A percentile compares a stretch with the other conserved stretches of the same genome.
Conservation (phyloP, 2,888 invertebrate genomes). For the Pachydiplax longipennis region DNA sequence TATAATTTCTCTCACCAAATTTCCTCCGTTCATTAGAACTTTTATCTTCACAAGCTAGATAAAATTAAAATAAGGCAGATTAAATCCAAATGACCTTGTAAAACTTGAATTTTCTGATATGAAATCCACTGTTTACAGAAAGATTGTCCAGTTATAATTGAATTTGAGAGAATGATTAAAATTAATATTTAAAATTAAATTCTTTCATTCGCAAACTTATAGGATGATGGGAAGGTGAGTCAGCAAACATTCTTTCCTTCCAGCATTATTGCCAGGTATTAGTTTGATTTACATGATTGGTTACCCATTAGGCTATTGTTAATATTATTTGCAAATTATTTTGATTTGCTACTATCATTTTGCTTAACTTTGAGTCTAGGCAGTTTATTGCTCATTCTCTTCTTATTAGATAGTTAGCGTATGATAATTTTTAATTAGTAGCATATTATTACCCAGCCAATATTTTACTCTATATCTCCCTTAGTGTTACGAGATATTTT, state of each 20-base stretch:
- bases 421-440: no score
- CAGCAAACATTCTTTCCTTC: not conserved
- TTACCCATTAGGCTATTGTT: not conserved
- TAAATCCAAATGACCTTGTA: no score
- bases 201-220: not conserved
- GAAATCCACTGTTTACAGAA: not conserved
- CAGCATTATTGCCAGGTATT: not conserved
- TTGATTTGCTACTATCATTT: not conserved
- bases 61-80: no score
- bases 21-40: no score
- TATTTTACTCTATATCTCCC: no score
- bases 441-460: no score
- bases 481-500: no score
- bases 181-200: not conserved
- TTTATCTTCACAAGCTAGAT: no score
- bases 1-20: no score
- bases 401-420: not conserved
- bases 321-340: not conserved
- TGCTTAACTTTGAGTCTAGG: not conserved
- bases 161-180: not conserved
- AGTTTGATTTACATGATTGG: not conserved
- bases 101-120: no score
- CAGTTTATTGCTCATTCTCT: not conserved
- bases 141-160: not conserved
- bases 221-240: constrained; percentile 39